These are phyloP conservation scores for Pseudotriccus pelzelni DNA, from an alignment of 2,797 vertebrate genomes.

Conservation along the genomic window DNA sequence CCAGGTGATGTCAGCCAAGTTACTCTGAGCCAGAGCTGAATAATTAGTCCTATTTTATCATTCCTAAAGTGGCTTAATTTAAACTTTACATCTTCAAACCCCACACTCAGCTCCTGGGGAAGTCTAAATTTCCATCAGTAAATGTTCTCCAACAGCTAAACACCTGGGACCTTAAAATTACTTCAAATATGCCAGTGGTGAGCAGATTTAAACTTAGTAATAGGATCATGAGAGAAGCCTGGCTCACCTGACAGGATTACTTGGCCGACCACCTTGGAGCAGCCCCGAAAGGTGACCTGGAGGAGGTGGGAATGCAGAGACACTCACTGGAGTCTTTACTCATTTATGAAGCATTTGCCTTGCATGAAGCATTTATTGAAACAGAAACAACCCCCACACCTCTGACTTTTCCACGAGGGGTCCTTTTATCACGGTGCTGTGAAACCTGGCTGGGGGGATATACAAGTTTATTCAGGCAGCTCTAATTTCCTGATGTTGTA, in stretches of 20 bases:
- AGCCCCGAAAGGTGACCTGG: not conserved
- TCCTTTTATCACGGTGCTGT: rapidly evolving
- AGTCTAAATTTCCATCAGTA: not conserved
- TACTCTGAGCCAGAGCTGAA: not conserved
- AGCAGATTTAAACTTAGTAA: not conserved
- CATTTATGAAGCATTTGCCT: not conserved
- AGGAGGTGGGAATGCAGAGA: not conserved
- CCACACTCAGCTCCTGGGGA: not conserved
- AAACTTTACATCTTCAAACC: not conserved
- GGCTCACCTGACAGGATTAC: not conserved
- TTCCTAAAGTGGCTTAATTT: not conserved
- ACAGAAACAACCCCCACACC: not conserved
- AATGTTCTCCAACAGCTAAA: not conserved
- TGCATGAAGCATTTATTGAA: not conserved
- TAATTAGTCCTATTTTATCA: not conserved
- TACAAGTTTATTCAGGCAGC: not conserved
- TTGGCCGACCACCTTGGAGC: not conserved
- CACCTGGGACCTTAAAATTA: not conserved
- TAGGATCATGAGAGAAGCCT: not conserved
- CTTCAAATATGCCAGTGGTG: not conserved
- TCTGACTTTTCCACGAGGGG: not conserved
- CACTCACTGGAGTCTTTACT: not conserved
- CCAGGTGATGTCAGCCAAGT: not conserved
- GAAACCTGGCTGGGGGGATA: not conserved
- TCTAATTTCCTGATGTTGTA: not conserved